phyloP scores from a whole-genome alignment of 2,797 vertebrate genomes.

The Hoplostethus mediterraneus region DNA sequence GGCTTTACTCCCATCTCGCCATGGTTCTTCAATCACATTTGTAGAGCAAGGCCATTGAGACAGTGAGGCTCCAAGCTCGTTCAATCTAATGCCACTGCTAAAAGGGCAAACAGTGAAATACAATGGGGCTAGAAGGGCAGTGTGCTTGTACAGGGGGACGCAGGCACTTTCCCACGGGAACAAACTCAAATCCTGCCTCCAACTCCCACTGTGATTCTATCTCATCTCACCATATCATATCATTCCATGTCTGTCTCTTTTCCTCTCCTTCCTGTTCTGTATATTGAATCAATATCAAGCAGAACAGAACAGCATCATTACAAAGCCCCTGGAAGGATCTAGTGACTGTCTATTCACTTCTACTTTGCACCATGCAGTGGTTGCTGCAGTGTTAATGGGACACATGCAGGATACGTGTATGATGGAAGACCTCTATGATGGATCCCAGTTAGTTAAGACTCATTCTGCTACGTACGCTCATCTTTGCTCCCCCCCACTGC shows the following conservation, averaged over 20 bases:
- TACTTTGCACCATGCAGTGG: not conserved
- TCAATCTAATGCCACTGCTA: conserved; percentile 32
- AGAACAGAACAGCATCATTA: too few species aligned
- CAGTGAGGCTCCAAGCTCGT: conserved; percentile 27
- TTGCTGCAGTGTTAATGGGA: not conserved
- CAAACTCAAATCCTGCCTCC: conserved; percentile 5
- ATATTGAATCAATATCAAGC: conserved; percentile 1
- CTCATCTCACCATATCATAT: not conserved
- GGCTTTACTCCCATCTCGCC: conserved; percentile 21
- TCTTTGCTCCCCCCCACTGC: not conserved
- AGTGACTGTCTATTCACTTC: not conserved
- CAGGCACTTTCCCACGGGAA: conserved; percentile 41
- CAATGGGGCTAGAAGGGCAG: conserved; percentile 20
- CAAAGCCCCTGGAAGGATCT: too few species aligned
- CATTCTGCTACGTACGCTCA: not conserved
- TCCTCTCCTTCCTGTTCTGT: not conserved
- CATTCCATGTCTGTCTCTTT: not conserved
- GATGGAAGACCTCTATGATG: not conserved
- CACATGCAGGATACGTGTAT: not conserved
- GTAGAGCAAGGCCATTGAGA: conserved; percentile 44
- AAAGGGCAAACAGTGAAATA: conserved; percentile 52
- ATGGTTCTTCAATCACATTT: conserved; percentile 39
- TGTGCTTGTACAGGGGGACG: conserved; percentile 45
- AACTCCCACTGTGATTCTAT: not conserved
- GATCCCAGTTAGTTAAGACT: not conserved